A percentile compares a stretch with the other conserved stretches of the same genome.
phyloP scores from a whole-genome alignment of 2,113 vertebrate genomes.

The Neolamprologus kungweensis region DNA sequence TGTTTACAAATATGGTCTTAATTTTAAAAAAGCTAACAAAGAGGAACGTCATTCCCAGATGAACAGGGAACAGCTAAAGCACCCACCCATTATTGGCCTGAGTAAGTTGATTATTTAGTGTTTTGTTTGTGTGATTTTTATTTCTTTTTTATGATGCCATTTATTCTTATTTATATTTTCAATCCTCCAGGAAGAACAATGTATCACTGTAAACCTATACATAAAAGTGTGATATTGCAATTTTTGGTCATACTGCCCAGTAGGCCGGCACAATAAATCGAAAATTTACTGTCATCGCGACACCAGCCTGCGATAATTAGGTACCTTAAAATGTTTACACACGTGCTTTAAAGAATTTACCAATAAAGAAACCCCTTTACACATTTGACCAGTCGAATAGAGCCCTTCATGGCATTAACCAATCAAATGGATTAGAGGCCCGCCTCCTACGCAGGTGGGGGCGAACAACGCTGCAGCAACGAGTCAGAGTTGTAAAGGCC shows the following conservation, averaged over 20 bases:
- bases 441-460: accelerated
- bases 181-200: neutral
- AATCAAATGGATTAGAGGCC: neutral
- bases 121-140: neutral
- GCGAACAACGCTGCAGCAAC: neutral
- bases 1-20: neutral
- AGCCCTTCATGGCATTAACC: neutral
- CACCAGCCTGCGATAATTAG: accelerated
- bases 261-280: too few relatives aligned
- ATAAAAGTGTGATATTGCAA: neutral
- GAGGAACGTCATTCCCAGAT: neutral
- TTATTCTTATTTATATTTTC: neutral
- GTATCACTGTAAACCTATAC: neutral
- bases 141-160: neutral
- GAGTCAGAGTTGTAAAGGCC: accelerated
- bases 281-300: too few relatives aligned
- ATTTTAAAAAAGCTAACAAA: neutral
- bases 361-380: neutral
- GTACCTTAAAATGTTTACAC: neutral
- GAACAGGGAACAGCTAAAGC: neutral
- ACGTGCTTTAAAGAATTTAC: neutral
- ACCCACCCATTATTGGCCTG: neutral
- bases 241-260: neutral
- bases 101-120: neutral
- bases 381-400: neutral